Percentiles rank a stretch among this genome's conserved stretches.
phyloP scores from a whole-genome alignment of 2,113 vertebrate species.

The Capricornis sumatraensis region DNA sequence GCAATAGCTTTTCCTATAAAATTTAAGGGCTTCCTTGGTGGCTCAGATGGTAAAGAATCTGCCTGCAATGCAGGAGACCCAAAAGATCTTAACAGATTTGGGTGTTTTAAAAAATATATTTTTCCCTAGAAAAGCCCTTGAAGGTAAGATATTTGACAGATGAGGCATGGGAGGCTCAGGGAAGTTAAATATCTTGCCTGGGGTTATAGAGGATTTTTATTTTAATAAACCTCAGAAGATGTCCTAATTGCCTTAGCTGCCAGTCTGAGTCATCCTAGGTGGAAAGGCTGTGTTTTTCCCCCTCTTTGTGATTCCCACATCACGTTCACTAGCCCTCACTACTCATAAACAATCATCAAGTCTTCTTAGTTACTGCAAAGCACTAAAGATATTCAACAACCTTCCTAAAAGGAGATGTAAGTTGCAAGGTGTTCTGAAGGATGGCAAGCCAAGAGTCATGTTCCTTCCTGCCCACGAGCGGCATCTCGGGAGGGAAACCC shows the following conservation, averaged over 20 bases:
- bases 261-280: neutral
- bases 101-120: neutral
- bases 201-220: neutral
- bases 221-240: neutral
- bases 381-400: neutral
- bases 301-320: neutral
- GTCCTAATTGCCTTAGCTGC: neutral
- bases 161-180: neutral
- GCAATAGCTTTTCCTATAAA: neutral
- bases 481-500: neutral
- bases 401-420: neutral
- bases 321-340: neutral
- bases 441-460: neutral
- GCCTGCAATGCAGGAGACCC: neutral
- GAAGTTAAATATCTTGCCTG: neutral
- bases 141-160: neutral
- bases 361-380: neutral
- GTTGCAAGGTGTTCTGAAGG: neutral
- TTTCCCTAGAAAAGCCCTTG: constrained; percentile 6
- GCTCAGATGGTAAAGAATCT: neutral
- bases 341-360: neutral
- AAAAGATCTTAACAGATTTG: neutral
- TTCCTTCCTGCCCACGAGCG: neutral
- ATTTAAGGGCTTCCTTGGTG: neutral
- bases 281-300: neutral